Evolutionary conservation across 2,888 invertebrate species (phyloP).

Genomic region (Epsilonema sp.): DNA sequence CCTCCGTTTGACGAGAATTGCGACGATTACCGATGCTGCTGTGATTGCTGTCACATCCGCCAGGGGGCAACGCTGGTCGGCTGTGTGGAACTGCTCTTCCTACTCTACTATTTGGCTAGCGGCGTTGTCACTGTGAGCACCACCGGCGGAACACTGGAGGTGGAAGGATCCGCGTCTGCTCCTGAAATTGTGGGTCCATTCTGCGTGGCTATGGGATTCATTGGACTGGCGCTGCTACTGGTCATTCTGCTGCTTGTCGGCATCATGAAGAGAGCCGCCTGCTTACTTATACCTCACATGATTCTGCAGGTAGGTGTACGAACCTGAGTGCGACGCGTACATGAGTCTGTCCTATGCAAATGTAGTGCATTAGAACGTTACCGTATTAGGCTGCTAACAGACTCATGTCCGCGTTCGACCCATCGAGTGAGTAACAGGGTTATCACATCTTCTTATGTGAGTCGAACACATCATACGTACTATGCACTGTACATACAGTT

Average conservation of each 20-base stretch:
- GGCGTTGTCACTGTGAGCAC: neutral
- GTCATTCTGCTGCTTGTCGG: neutral
- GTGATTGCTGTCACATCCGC: neutral
- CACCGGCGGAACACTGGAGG: neutral
- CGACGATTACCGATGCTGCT: conserved; percentile 1
- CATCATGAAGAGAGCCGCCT: neutral
- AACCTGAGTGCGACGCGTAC: too few relatives aligned
- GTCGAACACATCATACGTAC: too few relatives aligned
- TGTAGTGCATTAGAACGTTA: too few relatives aligned
- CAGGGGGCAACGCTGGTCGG: neutral
- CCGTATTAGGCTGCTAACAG: too few relatives aligned
- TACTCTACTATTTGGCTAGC: neutral
- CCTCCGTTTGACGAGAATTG: neutral
- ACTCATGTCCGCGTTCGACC: too few relatives aligned
- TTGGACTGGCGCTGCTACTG: neutral
- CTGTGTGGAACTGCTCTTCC: neutral
- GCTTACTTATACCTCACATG: neutral
- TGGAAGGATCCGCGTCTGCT: neutral
- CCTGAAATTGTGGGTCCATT: neutral
- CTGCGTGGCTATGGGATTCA: neutral
- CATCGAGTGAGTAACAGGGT: too few relatives aligned
- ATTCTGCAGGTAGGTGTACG: neutral
- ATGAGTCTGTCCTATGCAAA: too few relatives aligned
- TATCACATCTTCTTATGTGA: too few relatives aligned
- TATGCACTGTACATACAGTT: too few relatives aligned